These are phyloP conservation scores for Micropoecilia bifurca DNA, from an alignment of 2,797 vertebrate species.

Conservation along the genomic window DNA sequence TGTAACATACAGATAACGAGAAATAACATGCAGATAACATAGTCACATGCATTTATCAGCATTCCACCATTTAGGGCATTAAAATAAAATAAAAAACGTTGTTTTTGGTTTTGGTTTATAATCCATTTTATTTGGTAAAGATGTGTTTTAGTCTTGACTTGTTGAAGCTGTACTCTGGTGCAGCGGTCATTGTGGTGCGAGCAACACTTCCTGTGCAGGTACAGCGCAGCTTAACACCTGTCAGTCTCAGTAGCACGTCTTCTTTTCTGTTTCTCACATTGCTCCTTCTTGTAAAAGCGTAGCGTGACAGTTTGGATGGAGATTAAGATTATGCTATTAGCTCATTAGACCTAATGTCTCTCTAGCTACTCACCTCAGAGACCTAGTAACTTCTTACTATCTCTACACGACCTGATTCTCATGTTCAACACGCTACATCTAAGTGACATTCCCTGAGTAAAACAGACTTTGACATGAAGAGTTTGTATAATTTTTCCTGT, in stretches of 20 bases:
- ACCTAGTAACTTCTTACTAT: slow-evolving; percentile 3
- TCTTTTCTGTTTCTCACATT: not conserved
- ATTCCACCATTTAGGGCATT: not conserved
- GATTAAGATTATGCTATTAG: slow-evolving; percentile 16
- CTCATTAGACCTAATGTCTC: slow-evolving; percentile 14
- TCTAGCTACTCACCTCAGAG: slow-evolving; percentile 17
- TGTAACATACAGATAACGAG: no score
- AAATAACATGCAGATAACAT: not conserved
- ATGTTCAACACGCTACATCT: not conserved
- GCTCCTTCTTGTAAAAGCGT: slow-evolving; percentile 7
- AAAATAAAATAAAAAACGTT: not conserved
- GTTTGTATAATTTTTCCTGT: not conserved
- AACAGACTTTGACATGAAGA: not conserved
- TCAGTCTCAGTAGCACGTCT: not conserved
- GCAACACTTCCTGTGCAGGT: not conserved
- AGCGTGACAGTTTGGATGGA: slow-evolving; percentile 16
- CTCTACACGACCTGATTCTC: not conserved
- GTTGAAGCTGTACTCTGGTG: not conserved
- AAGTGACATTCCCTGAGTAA: not conserved
- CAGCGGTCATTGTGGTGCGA: not conserved
- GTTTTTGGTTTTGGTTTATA: not conserved
- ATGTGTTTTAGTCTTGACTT: not conserved
- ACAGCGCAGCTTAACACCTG: not conserved
- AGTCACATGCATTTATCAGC: not conserved
- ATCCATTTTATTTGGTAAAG: not conserved